Conservation (phyloP, 2,797 vertebrate species). For the Phaenicophaeus curvirostris region DNA sequence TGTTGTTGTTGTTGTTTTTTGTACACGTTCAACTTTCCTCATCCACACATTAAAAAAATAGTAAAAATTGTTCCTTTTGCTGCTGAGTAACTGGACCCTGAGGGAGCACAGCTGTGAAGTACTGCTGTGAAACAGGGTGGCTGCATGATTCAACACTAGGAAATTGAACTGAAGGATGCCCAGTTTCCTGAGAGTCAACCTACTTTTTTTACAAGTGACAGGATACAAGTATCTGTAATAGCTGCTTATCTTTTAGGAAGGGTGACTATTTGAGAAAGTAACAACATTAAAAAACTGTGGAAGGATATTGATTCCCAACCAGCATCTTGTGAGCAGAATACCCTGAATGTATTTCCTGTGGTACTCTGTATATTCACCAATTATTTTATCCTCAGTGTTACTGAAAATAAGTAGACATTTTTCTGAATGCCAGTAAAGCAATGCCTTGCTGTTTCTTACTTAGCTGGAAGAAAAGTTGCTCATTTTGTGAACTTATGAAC, state of each 20-base stretch:
- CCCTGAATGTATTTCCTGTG: not conserved
- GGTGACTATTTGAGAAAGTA: not conserved
- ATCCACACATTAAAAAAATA: not conserved
- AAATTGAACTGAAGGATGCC: not conserved
- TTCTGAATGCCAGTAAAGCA: not conserved
- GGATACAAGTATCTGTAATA: not conserved
- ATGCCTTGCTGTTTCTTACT: slow-evolving; percentile 9
- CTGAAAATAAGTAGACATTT: not conserved
- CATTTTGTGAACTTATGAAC: not conserved
- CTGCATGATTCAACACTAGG: not conserved
- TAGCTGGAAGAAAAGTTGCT: not conserved
- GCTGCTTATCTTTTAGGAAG: not conserved
- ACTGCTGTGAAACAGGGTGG: not conserved
- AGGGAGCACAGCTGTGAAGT: not conserved
- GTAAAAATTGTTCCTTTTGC: not conserved
- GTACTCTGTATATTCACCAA: not conserved
- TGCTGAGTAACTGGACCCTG: not conserved
- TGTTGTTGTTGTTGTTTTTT: fast-evolving
- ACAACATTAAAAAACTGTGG: not conserved
- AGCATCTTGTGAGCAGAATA: not conserved
- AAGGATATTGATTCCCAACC: not conserved
- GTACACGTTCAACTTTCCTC: not conserved
- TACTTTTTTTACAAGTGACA: not conserved
- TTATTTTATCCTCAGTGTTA: not conserved
- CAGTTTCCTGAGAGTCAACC: not conserved